A percentile compares a stretch with the other conserved stretches of the same genome.
Evolutionary conservation across 2,797 vertebrate species (phyloP).

Genomic region (Graptemys geographica): DNA sequence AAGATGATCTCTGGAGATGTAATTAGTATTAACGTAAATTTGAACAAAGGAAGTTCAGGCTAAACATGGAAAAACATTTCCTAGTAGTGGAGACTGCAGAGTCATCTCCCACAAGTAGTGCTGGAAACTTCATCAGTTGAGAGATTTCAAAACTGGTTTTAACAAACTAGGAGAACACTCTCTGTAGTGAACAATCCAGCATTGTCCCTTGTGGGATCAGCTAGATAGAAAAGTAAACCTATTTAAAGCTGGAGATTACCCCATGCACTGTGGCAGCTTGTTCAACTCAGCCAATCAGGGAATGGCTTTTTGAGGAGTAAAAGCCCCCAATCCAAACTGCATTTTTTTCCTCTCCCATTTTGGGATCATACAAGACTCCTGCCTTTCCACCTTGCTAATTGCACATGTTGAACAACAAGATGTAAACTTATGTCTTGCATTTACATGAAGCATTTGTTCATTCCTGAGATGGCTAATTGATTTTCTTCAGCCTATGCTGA

Average conservation of each 20-base stretch:
- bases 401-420: not conserved
- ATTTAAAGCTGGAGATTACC: not conserved
- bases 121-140: not conserved
- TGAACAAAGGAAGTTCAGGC: not conserved
- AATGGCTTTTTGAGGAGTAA: not conserved
- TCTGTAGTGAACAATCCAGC: not conserved
- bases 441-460: not conserved
- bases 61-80: not conserved
- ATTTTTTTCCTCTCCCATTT: not conserved
- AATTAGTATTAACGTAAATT: not conserved
- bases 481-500: not conserved
- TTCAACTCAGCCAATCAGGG: not conserved
- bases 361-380: not conserved
- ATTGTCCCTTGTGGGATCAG: not conserved
- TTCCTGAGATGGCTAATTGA: not conserved
- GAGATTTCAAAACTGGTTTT: not conserved
- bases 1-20: not conserved
- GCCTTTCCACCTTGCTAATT: not conserved
- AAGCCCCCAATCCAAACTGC: not conserved
- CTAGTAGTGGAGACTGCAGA: not conserved
- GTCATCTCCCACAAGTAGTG: not conserved
- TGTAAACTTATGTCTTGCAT: not conserved
- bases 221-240: not conserved
- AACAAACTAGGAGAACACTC: not conserved
- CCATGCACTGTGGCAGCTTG: fast-evolving